Evolutionary conservation across 1,140 invertebrate genomes (phyloP), one percentile per base, ranked within the genome.

Genomic region (Lordiphosa clarofinis): DNA sequence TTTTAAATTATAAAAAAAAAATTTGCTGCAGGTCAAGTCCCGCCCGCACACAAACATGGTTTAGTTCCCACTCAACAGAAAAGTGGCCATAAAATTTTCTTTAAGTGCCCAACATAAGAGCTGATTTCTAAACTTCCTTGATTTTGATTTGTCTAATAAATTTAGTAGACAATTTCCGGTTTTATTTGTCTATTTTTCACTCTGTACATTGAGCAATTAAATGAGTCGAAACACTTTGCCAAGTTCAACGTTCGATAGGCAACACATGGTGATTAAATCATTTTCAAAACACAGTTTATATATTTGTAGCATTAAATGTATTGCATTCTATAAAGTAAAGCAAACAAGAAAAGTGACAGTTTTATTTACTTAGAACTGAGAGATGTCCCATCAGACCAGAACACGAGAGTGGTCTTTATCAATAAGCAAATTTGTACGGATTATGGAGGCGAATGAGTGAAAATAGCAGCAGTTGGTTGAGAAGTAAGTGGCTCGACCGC

Each of bases 221-320:
- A n/a, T n/a, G 59, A 21, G 38, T 11, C 39, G 35, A 28, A 9
- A 15, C 39, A 36, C 24, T 6, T 47, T 52, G 49, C 13, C 55
- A 64, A 73, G 74, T 79, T 79, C 74, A 79, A 79, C 54, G 74
- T 13, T 79, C 74, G 74, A 79, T 79, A 61, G 46, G 36, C 31
- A 35, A 36, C 10, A 4, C 24, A 28, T 28, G 5, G 35, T 19
- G 70, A 68, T 73, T 63, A 58, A 47, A 58, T 50, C 28, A 46
- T 36, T 28, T 36, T 35, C 6, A 7, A 28, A 28, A 28, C 6
- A 28, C 24, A 28, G 7, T 28, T 7, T 7, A 28, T 28, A 28
- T 28, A 28, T 28, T 28, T 28, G 24, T 28, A 28, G 24, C 7
- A 28, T 28, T 28, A 7, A 28, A 28, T 28, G 24, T 28, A 28